These are phyloP conservation scores for Brachionus sp. DNA, from an alignment of 1,140 invertebrate genomes.

Conservation along the genomic window DNA sequence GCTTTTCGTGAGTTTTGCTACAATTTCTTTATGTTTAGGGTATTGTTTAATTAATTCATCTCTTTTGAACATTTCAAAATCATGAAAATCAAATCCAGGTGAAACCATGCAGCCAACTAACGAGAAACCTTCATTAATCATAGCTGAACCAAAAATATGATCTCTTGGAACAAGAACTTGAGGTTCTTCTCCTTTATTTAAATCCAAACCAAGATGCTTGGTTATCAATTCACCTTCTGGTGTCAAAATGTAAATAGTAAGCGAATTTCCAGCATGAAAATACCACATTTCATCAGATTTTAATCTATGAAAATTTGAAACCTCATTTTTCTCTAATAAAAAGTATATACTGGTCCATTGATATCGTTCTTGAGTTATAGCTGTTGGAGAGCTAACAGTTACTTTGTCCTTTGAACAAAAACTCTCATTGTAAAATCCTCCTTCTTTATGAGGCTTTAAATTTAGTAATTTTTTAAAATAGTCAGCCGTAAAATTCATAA, in stretches of 20 bases:
- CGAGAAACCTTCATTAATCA: not conserved
- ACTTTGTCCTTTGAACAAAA: not conserved
- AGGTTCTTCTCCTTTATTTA: not conserved
- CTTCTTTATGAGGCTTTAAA: not conserved
- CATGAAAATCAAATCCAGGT: not conserved
- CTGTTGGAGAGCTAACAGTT: not conserved
- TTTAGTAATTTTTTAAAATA: not conserved
- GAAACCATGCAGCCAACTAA: not conserved
- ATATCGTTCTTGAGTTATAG: not conserved
- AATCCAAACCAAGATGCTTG: not conserved
- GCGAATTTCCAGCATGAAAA: not conserved
- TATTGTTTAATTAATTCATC: not conserved
- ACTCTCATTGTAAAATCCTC: not conserved
- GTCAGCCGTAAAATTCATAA: not conserved
- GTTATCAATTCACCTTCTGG: not conserved
- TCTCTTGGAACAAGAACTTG: not conserved
- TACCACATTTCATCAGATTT: not conserved
- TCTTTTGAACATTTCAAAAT: constrained; percentile 5
- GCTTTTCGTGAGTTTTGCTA: not conserved
- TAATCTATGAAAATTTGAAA: not conserved
- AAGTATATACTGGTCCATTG: not conserved
- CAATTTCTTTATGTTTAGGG: not conserved
- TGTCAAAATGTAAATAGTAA: not conserved
- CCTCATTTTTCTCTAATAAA: not conserved
- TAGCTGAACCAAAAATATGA: not conserved